phyloP scores from a whole-genome alignment of 1,140 invertebrate species.

The Wasmannia auropunctata region DNA sequence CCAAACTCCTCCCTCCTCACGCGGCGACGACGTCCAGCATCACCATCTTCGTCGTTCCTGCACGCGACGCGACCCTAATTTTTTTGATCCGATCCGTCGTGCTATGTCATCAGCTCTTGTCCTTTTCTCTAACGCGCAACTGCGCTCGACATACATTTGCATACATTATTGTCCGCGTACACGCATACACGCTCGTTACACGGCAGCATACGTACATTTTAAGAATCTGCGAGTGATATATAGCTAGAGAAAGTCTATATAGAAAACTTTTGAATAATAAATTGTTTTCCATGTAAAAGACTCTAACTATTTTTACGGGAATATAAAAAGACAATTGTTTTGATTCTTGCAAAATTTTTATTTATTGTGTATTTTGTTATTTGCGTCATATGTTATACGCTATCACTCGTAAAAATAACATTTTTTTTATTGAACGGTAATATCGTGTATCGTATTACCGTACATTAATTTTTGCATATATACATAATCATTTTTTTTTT shows the following conservation, averaged over 20 bases:
- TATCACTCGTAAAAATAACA: conserved; percentile 1
- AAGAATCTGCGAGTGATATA: not conserved
- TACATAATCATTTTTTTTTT: not conserved
- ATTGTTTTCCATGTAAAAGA: conserved; percentile 5
- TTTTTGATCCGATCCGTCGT: conserved; percentile 28
- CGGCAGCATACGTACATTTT: not conserved
- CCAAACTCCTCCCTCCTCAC: conserved; percentile 47
- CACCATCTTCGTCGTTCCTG: conserved; percentile 50
- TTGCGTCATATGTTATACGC: not conserved
- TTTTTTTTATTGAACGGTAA: not conserved
- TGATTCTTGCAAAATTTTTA: not conserved
- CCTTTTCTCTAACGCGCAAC: not conserved
- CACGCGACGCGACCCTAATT: conserved; percentile 43
- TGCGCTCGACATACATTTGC: not conserved
- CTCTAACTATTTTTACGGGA: conserved; percentile 2
- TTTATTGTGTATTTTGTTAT: not conserved
- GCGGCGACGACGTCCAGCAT: conserved; percentile 29
- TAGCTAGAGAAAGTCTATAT: conserved; percentile 7
- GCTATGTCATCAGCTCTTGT: not conserved
- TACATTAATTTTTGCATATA: not conserved
- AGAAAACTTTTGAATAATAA: conserved; percentile 12
- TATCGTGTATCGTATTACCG: not conserved
- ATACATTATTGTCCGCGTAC: not conserved
- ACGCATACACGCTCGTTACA: conserved; percentile 5
- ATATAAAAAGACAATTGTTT: conserved; percentile 19